A percentile compares a stretch with the other conserved stretches of the same genome.
phyloP scores from a whole-genome alignment of 2,888 invertebrate genomes.

The Pelosia muscerda region DNA sequence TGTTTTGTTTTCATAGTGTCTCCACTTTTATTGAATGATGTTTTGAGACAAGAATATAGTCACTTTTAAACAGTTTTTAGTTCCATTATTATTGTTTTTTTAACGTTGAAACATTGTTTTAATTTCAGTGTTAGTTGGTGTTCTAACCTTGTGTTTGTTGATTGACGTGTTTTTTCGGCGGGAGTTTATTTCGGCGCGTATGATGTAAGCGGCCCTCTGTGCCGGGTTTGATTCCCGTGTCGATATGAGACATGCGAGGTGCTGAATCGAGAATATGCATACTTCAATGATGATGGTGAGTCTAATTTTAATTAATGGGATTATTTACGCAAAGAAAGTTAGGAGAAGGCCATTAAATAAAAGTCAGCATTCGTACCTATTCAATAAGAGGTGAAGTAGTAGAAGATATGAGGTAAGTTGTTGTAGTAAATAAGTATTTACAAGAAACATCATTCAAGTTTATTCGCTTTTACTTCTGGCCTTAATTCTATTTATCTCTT shows the following conservation, averaged over 20 bases:
- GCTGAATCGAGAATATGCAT: constrained; percentile 72
- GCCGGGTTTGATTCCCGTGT: constrained; percentile 76
- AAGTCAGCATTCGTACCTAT: no score
- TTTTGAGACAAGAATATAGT: constrained; percentile 36
- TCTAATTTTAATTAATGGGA: constrained; percentile 36
- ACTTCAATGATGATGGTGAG: constrained; percentile 85
- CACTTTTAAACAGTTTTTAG: constrained; percentile 32
- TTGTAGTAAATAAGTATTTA: constrained; percentile 10
- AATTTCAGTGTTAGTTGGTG: constrained; percentile 71
- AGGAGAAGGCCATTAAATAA: background rate
- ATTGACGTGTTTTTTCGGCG: constrained; percentile 75
- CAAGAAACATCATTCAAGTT: constrained; percentile 14
- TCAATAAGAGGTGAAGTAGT: background rate
- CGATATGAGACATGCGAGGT: constrained; percentile 62
- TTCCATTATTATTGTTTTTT: constrained; percentile 29
- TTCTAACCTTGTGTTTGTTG: constrained; percentile 80
- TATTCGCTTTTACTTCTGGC: constrained; percentile 25
- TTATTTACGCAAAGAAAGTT: background rate
- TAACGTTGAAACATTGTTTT: constrained; percentile 53
- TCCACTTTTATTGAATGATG: constrained; percentile 48
- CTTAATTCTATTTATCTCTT: constrained; percentile 3
- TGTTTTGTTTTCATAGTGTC: constrained; percentile 73
- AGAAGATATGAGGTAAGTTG: background rate
- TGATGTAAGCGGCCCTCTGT: constrained; percentile 77
- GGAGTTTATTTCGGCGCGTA: constrained; percentile 80